Evolutionary conservation across 2,797 vertebrate genomes (phyloP).

Genomic region (Spinus pinus): DNA sequence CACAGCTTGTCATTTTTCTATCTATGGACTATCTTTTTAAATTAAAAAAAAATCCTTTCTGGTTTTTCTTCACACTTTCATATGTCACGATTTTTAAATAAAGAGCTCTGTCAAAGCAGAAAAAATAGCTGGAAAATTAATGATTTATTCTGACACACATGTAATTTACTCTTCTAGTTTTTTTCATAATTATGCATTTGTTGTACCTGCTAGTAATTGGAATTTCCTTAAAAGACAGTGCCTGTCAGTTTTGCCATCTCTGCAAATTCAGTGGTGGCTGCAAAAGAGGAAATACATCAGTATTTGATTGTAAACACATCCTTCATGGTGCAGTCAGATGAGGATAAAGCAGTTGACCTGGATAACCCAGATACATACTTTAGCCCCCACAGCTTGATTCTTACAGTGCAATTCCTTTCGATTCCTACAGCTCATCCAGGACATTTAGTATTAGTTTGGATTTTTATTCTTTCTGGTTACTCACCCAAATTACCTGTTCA

Average conservation of each 20-base stretch:
- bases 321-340: neutral
- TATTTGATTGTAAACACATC: neutral
- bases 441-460: neutral
- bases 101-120: slow-evolving; percentile 24
- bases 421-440: neutral
- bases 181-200: slow-evolving; percentile 35
- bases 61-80: slow-evolving; percentile 3
- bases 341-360: neutral
- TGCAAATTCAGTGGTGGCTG: neutral
- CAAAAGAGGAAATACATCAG: neutral
- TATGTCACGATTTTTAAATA: neutral
- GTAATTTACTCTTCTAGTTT: slow-evolving; percentile 22
- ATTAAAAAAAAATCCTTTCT: neutral
- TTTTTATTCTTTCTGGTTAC: neutral
- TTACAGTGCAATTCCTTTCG: neutral
- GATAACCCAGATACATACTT: neutral
- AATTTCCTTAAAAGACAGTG: slow-evolving; percentile 9
- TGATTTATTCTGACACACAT: slow-evolving; percentile 48
- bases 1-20: slow-evolving; percentile 38
- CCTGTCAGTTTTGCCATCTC: slow-evolving; percentile 14
- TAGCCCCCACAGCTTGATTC: neutral
- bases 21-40: slow-evolving; percentile 19
- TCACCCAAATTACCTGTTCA: neutral
- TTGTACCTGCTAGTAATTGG: slow-evolving; percentile 32
- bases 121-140: slow-evolving; percentile 25